Conservation (phyloP, 2,888 invertebrate species). For the Caradrina kadenii region DNA sequence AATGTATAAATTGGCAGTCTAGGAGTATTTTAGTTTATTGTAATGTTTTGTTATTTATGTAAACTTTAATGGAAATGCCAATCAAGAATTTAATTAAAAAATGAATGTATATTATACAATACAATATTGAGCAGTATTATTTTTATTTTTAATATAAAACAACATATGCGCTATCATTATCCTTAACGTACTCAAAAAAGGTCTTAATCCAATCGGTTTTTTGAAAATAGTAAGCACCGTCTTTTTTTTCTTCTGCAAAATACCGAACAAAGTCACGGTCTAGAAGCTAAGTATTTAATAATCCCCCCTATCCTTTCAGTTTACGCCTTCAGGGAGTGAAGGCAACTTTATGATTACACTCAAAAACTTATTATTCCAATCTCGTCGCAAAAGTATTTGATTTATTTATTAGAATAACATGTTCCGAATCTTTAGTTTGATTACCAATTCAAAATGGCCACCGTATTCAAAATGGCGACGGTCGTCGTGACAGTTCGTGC, state of each 20-base stretch:
- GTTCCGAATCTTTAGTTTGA: conserved; percentile 65
- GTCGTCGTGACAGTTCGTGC: conserved; percentile 41
- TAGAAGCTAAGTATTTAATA: conserved; percentile 58
- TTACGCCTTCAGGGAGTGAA: conserved; percentile 57
- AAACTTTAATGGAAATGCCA: neutral
- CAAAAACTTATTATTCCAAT: conserved; percentile 68
- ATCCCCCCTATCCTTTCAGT: conserved; percentile 58
- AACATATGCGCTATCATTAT: no score
- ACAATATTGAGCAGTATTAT: no score
- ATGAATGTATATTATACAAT: no score
- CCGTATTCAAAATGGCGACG: conserved; percentile 42
- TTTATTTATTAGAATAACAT: conserved; percentile 72
- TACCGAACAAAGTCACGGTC: conserved; percentile 7
- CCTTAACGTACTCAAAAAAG: no score
- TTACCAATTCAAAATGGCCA: conserved; percentile 60
- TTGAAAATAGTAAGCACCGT: neutral
- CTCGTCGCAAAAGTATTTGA: conserved; percentile 64
- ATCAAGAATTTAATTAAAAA: no score
- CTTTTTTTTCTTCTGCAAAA: conserved; percentile 5
- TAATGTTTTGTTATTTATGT: neutral
- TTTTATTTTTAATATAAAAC: no score
- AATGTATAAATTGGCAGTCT: conserved; percentile 23
- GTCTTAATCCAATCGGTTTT: neutral
- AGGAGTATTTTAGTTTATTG: conserved; percentile 17
- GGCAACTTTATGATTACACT: conserved; percentile 65